Conservation (phyloP, 92 coral and sea anemone species). For the Zoanthus sansibaricus region DNA sequence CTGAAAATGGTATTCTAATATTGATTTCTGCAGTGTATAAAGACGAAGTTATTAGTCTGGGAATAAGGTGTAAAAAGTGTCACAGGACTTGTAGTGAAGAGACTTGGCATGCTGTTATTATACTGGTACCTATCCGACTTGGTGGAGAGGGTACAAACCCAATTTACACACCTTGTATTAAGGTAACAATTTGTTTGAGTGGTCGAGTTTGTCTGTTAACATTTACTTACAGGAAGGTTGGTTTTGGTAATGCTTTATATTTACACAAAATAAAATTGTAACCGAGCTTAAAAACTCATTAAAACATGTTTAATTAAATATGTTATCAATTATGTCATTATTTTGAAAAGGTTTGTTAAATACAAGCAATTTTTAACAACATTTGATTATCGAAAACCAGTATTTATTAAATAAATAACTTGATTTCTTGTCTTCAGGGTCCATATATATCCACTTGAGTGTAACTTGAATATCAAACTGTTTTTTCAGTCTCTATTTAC, state of each 20-base stretch:
- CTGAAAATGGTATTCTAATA: neutral
- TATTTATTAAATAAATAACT: too few relatives aligned
- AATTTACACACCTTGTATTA: conserved; percentile 91
- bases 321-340: too few relatives aligned
- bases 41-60: conserved; percentile 88
- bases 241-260: neutral
- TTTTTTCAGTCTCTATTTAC: conserved; percentile 85
- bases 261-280: too few relatives aligned
- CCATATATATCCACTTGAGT: too few relatives aligned
- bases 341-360: too few relatives aligned
- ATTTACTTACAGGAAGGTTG: neutral
- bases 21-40: conserved; percentile 70
- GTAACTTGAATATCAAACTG: neutral
- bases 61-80: conserved; percentile 88
- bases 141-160: conserved; percentile 95
- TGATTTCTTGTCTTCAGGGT: too few relatives aligned
- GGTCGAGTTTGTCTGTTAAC: neutral
- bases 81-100: conserved; percentile 68
- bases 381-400: too few relatives aligned
- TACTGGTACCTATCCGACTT: conserved; percentile 91
- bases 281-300: too few relatives aligned
- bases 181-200: conserved; percentile 50
- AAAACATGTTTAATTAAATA: too few relatives aligned
- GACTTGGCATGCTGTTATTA: conserved; percentile 89
- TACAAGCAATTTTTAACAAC: too few relatives aligned